Evolutionary conservation across 2,113 vertebrate genomes (phyloP).

Genomic region (Chlorodrepanis virens): DNA sequence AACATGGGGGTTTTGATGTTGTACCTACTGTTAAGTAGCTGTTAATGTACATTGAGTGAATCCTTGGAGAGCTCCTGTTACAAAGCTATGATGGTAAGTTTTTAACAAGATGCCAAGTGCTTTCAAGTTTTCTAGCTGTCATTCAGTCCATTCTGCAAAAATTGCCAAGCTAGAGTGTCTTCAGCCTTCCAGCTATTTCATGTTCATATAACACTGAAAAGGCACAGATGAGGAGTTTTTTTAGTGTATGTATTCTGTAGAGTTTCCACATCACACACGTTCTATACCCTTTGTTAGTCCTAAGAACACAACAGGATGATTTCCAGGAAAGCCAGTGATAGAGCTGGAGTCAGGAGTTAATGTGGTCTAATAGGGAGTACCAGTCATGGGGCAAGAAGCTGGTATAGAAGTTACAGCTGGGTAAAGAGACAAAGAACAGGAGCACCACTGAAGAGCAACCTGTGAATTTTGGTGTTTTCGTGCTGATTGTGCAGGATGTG

Average conservation of each 20-base stretch:
- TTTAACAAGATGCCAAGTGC: neutral
- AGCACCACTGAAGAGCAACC: rapidly evolving
- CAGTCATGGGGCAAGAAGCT: neutral
- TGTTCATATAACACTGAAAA: neutral
- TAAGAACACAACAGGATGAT: neutral
- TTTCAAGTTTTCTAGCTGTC: neutral
- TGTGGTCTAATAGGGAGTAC: neutral
- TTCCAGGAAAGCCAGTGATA: neutral
- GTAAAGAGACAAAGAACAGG: neutral
- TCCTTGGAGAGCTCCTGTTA: neutral
- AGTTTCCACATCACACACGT: rapidly evolving
- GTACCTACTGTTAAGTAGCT: constrained; percentile 13
- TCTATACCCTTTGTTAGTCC: rapidly evolving
- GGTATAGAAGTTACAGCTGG: neutral
- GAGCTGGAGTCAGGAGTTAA: neutral
- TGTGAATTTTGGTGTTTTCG: neutral
- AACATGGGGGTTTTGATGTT: neutral
- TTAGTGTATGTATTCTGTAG: neutral
- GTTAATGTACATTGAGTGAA: neutral
- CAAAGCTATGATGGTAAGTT: neutral
- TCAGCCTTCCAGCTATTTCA: neutral
- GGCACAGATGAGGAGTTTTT: rapidly evolving
- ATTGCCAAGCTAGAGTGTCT: neutral
- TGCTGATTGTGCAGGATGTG: neutral
- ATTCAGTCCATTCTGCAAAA: neutral